These are phyloP conservation scores for Magallana angulata DNA, from an alignment of 1,140 invertebrate species.

Conservation along the genomic window DNA sequence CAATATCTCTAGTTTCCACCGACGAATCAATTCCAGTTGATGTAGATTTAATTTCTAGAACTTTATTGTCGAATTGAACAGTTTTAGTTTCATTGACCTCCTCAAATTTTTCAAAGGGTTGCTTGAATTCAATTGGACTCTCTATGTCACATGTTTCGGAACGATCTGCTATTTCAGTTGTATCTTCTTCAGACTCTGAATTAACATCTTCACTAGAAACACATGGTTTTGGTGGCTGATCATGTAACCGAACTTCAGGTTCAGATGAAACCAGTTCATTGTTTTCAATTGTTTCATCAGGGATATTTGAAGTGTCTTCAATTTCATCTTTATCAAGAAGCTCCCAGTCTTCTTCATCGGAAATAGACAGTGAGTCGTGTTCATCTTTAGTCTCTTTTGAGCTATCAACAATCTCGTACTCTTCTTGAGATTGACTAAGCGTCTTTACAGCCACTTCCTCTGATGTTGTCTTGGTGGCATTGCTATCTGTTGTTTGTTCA, in stretches of 20 bases:
- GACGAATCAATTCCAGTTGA: conserved; percentile 23
- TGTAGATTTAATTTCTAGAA: conserved; percentile 6
- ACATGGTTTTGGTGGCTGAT: background rate
- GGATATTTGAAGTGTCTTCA: conserved; percentile 47
- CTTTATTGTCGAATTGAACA: conserved; percentile 41
- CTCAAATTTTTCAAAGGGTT: conserved; percentile 31
- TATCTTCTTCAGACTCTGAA: conserved; percentile 43
- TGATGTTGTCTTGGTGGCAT: background rate
- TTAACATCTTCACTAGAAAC: conserved; percentile 20
- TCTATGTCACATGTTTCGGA: conserved; percentile 56
- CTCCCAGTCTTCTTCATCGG: conserved; percentile 72
- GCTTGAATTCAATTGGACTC: conserved; percentile 52
- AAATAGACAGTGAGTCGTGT: background rate
- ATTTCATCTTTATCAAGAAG: conserved; percentile 66
- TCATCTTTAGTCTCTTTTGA: background rate
- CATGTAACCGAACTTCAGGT: conserved; percentile 1
- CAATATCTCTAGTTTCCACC: conserved; percentile 9
- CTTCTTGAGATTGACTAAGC: background rate
- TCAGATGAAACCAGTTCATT: background rate
- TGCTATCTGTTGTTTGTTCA: no score
- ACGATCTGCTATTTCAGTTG: conserved; percentile 49
- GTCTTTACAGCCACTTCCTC: background rate
- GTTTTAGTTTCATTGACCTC: conserved; percentile 20
- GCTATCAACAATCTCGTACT: background rate
- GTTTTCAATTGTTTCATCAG: conserved; percentile 8